Evolutionary conservation across 2,797 vertebrate genomes (phyloP).

Genomic region (Peromyscus attwateri): DNA sequence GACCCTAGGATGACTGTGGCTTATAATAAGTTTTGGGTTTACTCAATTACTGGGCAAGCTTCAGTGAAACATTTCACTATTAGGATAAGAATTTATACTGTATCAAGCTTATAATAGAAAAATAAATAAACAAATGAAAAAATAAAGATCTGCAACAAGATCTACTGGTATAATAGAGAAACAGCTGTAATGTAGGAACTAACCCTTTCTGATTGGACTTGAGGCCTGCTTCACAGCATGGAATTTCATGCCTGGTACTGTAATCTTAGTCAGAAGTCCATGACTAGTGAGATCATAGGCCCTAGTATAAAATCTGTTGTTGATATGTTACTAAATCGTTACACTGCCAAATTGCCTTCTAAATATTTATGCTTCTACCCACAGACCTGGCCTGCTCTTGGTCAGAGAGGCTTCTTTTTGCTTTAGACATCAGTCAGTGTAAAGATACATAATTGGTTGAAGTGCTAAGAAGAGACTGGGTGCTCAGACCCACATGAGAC

Average conservation of each 20-base stretch:
- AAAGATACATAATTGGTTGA: background rate
- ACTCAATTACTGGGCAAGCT: too few species aligned
- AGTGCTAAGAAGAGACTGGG: background rate
- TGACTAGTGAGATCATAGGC: background rate
- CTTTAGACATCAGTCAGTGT: background rate
- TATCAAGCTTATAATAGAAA: too few species aligned
- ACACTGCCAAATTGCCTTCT: background rate
- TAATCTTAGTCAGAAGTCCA: background rate
- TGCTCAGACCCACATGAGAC: background rate
- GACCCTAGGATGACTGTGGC: too few species aligned
- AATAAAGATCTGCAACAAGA: background rate
- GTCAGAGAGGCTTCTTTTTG: background rate
- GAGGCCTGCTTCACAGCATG: background rate
- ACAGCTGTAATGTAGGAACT: background rate
- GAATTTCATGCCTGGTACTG: background rate
- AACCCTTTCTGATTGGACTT: background rate
- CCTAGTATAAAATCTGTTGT: background rate
- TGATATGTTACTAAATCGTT: background rate
- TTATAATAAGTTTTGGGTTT: too few species aligned
- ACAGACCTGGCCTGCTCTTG: background rate
- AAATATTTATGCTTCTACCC: background rate
- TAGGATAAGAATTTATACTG: too few species aligned
- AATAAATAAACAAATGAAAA: too few species aligned
- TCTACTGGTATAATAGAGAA: background rate
- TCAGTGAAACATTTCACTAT: too few species aligned